Base-by-base conservation (phyloP, 2,797 vertebrate genomes). In the Brotula barbata region DNA sequence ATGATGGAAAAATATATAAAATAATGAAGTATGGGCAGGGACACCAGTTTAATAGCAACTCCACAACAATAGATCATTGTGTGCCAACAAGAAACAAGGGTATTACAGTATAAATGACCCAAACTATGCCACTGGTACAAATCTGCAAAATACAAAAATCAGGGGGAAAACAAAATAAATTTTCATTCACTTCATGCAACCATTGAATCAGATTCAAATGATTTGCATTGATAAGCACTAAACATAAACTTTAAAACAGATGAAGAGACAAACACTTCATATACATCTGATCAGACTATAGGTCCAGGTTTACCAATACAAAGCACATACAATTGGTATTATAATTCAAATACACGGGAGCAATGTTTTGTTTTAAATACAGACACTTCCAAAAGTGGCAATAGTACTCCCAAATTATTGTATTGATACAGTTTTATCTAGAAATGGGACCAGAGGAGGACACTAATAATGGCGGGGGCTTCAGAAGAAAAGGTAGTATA, bases 251-350 rank as follows among this genome's bases (percentile, higher is more conserved):
- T 70, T 64, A 75, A 78, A 82, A 85, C 58, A 75, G 68, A 33
- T 57, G 5, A 70, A 65, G 51, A 62, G 58, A 73, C 51, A 3
- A 74, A 73, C 49, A 76, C 71, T 60, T 57, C 28, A 55, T 71
- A 64, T 64, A 69, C 60, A 51, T 72, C 68, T 42, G 59, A 75
- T 75, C 45, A 28, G 62, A 73, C 62, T 57, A 78, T 56, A 77
- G 75, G 68, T 82, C 75, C 77, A 79, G 77, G 75, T 63, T 51
- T 59, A 73, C 87, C 78, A 69, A 75, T 78, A 87, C 66, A 61
- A 81, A 81, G 75, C 21, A 15, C 48, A 69, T 48, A 50, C 71
- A 77, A 75, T 71, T 85, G 71, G 64, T 85, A 88, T 67, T 77
- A 80, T 67, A 71, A 55, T 69, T 82, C 54, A 82, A 78, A 84